Base-by-base conservation (phyloP, 2,888 invertebrate genomes). In the Pterostichus madidus region DNA sequence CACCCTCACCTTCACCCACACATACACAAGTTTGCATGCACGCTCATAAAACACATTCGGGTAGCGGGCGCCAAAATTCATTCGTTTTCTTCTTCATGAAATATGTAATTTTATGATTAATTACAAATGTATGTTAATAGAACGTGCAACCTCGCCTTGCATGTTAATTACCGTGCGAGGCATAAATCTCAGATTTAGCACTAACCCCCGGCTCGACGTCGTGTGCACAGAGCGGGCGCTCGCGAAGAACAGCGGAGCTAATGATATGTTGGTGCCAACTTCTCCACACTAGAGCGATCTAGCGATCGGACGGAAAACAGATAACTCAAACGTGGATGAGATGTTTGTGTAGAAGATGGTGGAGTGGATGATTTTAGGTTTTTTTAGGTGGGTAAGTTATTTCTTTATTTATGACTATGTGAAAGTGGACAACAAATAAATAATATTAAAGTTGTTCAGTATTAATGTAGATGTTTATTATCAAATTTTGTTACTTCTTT, bases 81-180 rank as follows among this genome's bases (percentile, higher is more conserved):
- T 80, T 53, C 81, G 56, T 46, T 81, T 75, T 59, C 61, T 49
- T 46, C 75, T 59, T 81, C 81, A 75, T 81, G 81, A 81, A 81
- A 81, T 81, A 81, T 81, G 75, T 75, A 81, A 46, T 81, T 81
- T 75, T 73, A 75, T 81, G 81, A 81, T 81, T 75, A 81, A 81
- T 73, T 81, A 81, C 56, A 61, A 75, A 75, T 81, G 75, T 81
- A 81, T 81, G 81, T 81, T 81, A 81, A 81, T 81, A 80, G 68
- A 80, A 80, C 80, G 80, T 56, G 56, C 61, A 61, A 78, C 61
- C 61, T 78, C 78, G 61, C 59, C 78, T 61, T 78, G 78, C 80
- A 80, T 80, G 80, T 52, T 80, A 80, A 80, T 80, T 80, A 80
- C 53, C 49, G 53, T 80, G 80, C 64, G 80, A 53, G 71, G 56